Evolutionary conservation across 92 coral and sea anemone species (phyloP).

Genomic region (Heliopora coerulea): DNA sequence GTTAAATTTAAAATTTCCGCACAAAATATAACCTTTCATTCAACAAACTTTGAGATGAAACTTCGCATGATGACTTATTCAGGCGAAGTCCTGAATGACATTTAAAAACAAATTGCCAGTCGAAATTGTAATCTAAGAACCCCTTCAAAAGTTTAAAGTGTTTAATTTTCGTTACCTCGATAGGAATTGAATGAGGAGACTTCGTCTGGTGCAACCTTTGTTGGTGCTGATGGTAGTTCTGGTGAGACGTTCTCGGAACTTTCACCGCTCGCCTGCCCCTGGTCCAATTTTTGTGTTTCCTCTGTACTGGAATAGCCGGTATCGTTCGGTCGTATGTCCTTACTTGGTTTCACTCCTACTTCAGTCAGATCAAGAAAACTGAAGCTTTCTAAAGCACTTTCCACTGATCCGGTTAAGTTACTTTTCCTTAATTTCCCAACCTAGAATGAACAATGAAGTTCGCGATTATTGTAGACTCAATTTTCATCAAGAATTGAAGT

Average conservation of each 20-base stretch:
- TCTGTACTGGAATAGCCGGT: slow-evolving; percentile 97
- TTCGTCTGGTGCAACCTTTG: background rate
- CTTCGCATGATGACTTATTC: too few species aligned
- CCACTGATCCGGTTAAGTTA: slow-evolving; percentile 82
- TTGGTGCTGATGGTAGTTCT: background rate
- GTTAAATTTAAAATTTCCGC: too few species aligned
- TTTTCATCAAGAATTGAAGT: too few species aligned
- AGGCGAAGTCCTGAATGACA: too few species aligned
- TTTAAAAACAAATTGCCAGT: too few species aligned
- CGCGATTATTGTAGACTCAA: too few species aligned
- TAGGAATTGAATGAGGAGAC: background rate
- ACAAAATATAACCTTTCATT: too few species aligned
- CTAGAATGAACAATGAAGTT: slow-evolving; percentile 49
- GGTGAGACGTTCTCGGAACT: background rate
- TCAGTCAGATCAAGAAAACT: slow-evolving; percentile 77
- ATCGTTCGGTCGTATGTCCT: slow-evolving; percentile 48
- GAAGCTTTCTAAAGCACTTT: slow-evolving; percentile 95
- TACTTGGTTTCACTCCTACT: slow-evolving; percentile 68
- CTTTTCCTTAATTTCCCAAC: slow-evolving; percentile 75
- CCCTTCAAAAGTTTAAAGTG: background rate
- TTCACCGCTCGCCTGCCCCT: background rate
- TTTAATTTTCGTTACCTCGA: background rate
- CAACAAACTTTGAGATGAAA: too few species aligned
- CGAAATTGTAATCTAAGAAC: too few species aligned
- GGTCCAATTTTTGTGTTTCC: slow-evolving; percentile 10